phyloP scores from a whole-genome alignment of 2,888 invertebrate species.

The Drosophila quinaria region DNA sequence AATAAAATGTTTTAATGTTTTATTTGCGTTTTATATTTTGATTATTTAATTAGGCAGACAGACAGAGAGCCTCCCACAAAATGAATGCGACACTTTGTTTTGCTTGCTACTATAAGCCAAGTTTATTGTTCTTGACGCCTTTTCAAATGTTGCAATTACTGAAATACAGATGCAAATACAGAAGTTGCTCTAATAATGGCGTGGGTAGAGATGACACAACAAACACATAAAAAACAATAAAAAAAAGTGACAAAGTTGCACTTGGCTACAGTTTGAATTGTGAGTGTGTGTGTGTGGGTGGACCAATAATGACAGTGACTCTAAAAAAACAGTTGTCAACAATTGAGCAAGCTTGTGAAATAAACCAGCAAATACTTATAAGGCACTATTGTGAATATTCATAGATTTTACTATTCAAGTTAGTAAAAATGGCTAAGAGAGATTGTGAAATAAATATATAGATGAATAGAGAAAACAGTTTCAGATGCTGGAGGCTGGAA shows the following conservation, averaged over 20 bases:
- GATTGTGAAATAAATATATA: constrained; percentile 7
- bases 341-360: constrained; percentile 35
- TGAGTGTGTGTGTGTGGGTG: constrained; percentile 19
- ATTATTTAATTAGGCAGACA: constrained; percentile 68
- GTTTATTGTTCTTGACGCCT: constrained; percentile 62
- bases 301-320: constrained; percentile 17
- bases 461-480: neutral
- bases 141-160: constrained; percentile 37
- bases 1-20: constrained; percentile 70
- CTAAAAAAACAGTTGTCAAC: constrained; percentile 25
- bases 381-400: constrained; percentile 12
- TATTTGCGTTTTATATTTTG: constrained; percentile 68
- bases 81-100: constrained; percentile 39
- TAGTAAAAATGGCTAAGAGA: neutral
- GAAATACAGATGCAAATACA: constrained; percentile 32
- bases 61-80: neutral
- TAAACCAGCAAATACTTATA: constrained; percentile 7
- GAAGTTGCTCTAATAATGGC: constrained; percentile 3
- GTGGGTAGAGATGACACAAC: constrained; percentile 33
- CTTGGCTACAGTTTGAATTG: constrained; percentile 11
- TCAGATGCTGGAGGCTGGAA: neutral
- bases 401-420: neutral
- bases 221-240: neutral
- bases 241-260: constrained; percentile 20
- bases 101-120: constrained; percentile 36